Conservation (phyloP, 2,888 invertebrate genomes). For the Polydrusus cervinus region DNA sequence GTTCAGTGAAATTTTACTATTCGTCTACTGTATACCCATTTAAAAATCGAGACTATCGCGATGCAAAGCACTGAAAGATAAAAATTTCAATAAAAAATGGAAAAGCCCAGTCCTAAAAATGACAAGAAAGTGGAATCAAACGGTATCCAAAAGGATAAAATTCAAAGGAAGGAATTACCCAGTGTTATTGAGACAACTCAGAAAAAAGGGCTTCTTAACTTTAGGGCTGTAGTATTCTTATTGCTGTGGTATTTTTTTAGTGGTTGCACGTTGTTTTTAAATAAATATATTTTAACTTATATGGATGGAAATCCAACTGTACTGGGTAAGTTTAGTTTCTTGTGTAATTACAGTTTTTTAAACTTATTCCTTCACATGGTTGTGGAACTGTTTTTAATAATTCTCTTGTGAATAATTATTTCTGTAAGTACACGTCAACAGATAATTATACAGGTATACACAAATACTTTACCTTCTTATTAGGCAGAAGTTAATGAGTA, state of each 20-base stretch:
- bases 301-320: slow-evolving; percentile 83
- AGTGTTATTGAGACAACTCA: slow-evolving; percentile 48
- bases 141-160: slow-evolving; percentile 46
- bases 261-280: slow-evolving; percentile 83
- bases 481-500: too few relatives aligned
- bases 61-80: slow-evolving; percentile 19
- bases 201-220: slow-evolving; percentile 73
- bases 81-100: slow-evolving; percentile 36
- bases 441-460: background rate
- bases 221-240: slow-evolving; percentile 77
- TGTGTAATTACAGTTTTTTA: background rate
- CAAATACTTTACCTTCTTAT: too few relatives aligned
- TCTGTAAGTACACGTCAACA: background rate
- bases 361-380: too few relatives aligned
- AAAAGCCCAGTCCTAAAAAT: slow-evolving; percentile 40
- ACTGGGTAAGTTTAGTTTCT: slow-evolving; percentile 74
- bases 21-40: slow-evolving; percentile 4
- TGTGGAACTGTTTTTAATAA: too few relatives aligned
- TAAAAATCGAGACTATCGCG: slow-evolving; percentile 13
- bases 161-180: slow-evolving; percentile 31
- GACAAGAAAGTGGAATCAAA: slow-evolving; percentile 49
- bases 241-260: slow-evolving; percentile 85
- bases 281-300: slow-evolving; percentile 84
- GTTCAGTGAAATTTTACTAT: slow-evolving; percentile 7
- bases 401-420: too few relatives aligned